Conservation (phyloP, 30 jellyfish, hydroid and myxozoan genomes). For the Rhopilema esculentum region DNA sequence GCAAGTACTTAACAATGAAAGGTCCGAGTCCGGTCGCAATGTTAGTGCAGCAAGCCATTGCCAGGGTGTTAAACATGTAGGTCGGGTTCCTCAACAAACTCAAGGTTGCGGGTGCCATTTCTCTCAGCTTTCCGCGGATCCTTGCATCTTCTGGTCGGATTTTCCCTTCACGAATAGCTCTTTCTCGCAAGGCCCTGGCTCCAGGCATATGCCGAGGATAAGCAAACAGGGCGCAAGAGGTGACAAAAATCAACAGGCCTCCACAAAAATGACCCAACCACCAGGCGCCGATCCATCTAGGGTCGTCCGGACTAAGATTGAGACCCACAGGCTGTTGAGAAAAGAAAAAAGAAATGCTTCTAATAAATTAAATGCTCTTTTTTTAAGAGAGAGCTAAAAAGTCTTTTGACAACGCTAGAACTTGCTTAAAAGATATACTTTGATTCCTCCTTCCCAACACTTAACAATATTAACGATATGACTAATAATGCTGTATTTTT, state of each 20-base stretch:
- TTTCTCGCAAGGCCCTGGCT: conserved; percentile 82
- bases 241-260: conserved; percentile 81
- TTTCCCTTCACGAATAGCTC: conserved; percentile 94
- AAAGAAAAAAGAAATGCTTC: neutral
- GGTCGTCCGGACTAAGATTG: conserved; percentile 95
- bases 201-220: conserved; percentile 99
- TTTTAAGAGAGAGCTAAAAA: neutral
- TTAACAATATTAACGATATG: too few species aligned
- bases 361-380: neutral
- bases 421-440: too few species aligned
- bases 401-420: too few species aligned
- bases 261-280: conserved; percentile 99
- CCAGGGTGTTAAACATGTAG: conserved; percentile 91
- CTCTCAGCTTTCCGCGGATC: conserved; percentile 88
- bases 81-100: conserved; percentile 89
- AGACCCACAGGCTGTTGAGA: conserved; percentile 88
- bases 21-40: conserved; percentile 99
- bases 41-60: conserved; percentile 83
- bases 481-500: too few species aligned
- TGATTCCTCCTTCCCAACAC: too few species aligned
- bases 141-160: conserved; percentile 94
- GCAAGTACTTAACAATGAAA: conserved; percentile 90
- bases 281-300: conserved; percentile 99
- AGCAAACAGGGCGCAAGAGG: conserved; percentile 96
- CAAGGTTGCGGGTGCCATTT: conserved; percentile 95